Base-by-base conservation (phyloP, 2,797 vertebrate species). In the Tokudaia tokunoshimensis region DNA sequence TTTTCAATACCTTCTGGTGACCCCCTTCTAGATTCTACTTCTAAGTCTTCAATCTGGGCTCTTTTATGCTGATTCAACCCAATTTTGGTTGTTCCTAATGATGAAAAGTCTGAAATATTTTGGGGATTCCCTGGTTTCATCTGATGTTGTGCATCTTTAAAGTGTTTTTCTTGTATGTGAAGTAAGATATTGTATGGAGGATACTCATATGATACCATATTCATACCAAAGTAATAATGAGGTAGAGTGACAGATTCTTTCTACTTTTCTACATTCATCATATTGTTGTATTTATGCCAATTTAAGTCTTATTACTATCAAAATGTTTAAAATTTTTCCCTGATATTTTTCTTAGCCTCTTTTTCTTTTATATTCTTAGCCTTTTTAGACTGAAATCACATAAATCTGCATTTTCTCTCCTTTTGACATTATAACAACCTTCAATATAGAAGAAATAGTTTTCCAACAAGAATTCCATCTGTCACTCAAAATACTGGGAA, bases 401-500 rank as follows among this genome's bases (percentile, higher is more conserved):
- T 41, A 63, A 92, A 6, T 31, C 37, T 67, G 75, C 12, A 78
- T 89, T 84, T 85, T 63, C 57, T 87, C 55, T 92, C 41, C 67
- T 88, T 91, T 94, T 65, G 67, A 78, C 59, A 52, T 88, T 61
- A 41, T 55, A 59, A 22, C 9, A 81, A 87, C 74, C 20, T 65
- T 88, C 81, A 86, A 67, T 90, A 84, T 44, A 83, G 26, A 65
- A 65, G 72, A 80, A 78, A 75, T 59, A 37, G 61, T 76, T 87
- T 84, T 85, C 57, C 14, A 52, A 14, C 24, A 79, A 78, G 29
- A 92, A 91, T 87, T 94, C 61, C 92, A 82, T n/a, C 70, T 92
- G 70, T 29, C 50, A 92, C 7, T 92, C 59, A 85, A 70, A 93
- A 70, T 83, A 80, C 61, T 88, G 96, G 34, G 85, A 92, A 84